Evolutionary conservation across 2,888 invertebrate species (phyloP), one percentile per base, ranked within the genome.

Genomic region (Sisyra terminalis): DNA sequence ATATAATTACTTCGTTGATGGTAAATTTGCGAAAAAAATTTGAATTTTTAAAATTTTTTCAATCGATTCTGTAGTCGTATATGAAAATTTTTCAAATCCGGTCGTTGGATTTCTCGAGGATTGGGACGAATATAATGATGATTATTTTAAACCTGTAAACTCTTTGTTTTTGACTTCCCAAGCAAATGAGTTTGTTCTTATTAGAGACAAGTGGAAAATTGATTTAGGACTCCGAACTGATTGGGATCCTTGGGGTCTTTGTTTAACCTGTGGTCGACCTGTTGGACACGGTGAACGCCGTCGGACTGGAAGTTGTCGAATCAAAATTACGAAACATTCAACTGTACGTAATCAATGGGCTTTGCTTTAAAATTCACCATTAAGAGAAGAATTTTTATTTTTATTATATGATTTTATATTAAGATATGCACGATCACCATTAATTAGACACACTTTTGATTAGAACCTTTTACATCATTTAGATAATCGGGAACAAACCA

Each of bases 181-280:
- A 39, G 60, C 61, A 49, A 47, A 52, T 29, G 66, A 67, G 38
- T 62, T 65, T 46, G 49, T 52, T 3, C 52, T 56, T 34, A 52
- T 71, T n/a, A 57, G 66, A 47, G 55, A 64, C 10, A 48, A 50
- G 30, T 51, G 59, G 40, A 62, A 63, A 43, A 49, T 69, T 31
- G 55, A 52, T 40, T 55, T 71, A 42, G 66, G 67, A 53, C 47
- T 71, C 29, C 50, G 62, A 15, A 67, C 67, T 3, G 61, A 66
- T 50, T 73, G 71, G 72, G 63, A 61, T 42, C 51, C 59, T 2
- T 73, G 71, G 70, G 55, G 69, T 3, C 52, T 58, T n/a, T 75
- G 75, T 50, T 63, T 67, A 49, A 56, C 62, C 14, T 67, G 69
- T 48, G 57, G 60, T 8, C 50, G 58, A 38, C 55, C 60, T 7